These are phyloP conservation scores for Tenthredo livida DNA, from an alignment of 2,888 invertebrate genomes.

Conservation along the genomic window DNA sequence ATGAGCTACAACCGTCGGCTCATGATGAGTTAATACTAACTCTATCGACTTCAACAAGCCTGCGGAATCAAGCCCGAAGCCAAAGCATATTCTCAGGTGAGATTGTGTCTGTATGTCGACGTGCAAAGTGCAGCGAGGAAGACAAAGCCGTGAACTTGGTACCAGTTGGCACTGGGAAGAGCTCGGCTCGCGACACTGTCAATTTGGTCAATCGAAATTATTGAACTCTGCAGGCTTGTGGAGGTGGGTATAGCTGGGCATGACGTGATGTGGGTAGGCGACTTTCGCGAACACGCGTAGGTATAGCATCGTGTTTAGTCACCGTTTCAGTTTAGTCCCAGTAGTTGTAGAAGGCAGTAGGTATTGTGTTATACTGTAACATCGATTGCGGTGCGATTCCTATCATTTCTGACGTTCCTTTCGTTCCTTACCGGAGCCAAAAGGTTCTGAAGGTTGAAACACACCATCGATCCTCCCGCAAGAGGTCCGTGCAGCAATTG, in stretches of 20 bases:
- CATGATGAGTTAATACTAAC: neutral
- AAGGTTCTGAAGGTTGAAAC: neutral
- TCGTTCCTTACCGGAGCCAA: neutral
- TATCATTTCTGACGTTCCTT: neutral
- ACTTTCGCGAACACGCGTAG: neutral
- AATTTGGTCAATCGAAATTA: neutral
- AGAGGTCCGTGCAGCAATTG: neutral
- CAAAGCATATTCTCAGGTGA: neutral
- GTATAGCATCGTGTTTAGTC: neutral
- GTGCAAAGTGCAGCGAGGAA: neutral
- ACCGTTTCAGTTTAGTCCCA: neutral
- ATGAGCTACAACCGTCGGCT: neutral
- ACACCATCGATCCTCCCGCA: neutral
- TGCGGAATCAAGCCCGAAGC: neutral
- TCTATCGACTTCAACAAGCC: neutral
- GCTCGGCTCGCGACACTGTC: neutral
- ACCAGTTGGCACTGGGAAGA: slow-evolving; percentile 13
- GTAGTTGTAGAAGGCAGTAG: neutral
- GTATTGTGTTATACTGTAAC: neutral
- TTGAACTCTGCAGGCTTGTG: neutral
- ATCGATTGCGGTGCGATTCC: neutral
- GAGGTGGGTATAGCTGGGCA: neutral
- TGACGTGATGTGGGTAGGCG: neutral
- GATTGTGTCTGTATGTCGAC: neutral
- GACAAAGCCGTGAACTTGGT: slow-evolving; percentile 1